Evolutionary conservation across 2,888 invertebrate genomes (phyloP).

Genomic region (Synanthedon tipuliformis): DNA sequence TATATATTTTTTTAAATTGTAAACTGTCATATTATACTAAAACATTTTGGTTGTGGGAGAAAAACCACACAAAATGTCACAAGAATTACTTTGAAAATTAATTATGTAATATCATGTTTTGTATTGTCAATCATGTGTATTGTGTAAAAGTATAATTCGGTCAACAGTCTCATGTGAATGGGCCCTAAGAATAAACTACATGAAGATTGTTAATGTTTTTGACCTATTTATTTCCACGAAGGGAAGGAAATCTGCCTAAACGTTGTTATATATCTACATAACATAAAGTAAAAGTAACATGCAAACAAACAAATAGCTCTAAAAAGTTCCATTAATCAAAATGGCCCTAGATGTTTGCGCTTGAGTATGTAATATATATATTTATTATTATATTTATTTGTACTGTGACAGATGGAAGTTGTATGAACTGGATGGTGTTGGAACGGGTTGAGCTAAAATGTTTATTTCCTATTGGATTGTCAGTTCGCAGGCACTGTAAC

Average conservation of each 20-base stretch:
- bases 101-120: too few relatives aligned
- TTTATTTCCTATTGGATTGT: constrained; percentile 71
- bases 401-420: constrained; percentile 46
- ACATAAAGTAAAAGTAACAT: constrained; percentile 5
- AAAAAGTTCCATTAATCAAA: constrained; percentile 39
- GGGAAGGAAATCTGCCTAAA: constrained; percentile 32
- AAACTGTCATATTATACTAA: too few relatives aligned
- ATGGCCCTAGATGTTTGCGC: constrained; percentile 55
- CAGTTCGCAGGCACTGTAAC: constrained; percentile 71
- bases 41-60: too few relatives aligned
- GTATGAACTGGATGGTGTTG: constrained; percentile 27
- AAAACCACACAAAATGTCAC: too few relatives aligned
- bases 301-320: constrained; percentile 39
- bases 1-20: too few relatives aligned
- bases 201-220: constrained; percentile 1
- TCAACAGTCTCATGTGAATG: too few relatives aligned
- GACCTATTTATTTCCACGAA: constrained; percentile 8
- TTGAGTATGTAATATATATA: constrained; percentile 38
- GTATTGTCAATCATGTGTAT: too few relatives aligned
- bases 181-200: too few relatives aligned
- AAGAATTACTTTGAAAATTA: too few relatives aligned
- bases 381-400: constrained; percentile 44
- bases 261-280: constrained; percentile 6
- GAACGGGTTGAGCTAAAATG: constrained; percentile 47
- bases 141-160: too few relatives aligned